phyloP scores from a whole-genome alignment of 1,140 invertebrate species.

The Sinella curviseta region DNA sequence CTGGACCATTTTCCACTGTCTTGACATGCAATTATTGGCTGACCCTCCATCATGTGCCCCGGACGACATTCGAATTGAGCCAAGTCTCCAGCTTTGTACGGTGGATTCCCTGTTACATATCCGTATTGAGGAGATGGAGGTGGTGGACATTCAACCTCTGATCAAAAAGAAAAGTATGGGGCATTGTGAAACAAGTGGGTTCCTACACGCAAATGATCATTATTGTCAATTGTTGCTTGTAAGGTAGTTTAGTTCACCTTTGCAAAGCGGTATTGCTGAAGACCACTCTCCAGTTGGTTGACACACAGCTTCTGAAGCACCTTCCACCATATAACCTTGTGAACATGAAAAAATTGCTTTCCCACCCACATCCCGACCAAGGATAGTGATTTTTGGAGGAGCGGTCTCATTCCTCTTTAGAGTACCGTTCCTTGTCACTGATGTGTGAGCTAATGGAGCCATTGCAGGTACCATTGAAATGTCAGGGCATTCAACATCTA shows the following conservation, averaged over 20 bases:
- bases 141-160: conserved; percentile 74
- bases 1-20: conserved; percentile 85
- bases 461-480: conserved; percentile 46
- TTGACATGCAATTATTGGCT: conserved; percentile 79
- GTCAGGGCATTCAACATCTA: conserved; percentile 48
- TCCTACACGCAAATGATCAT: neutral
- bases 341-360: conserved; percentile 76
- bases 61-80: conserved; percentile 82
- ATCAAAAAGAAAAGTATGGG: neutral
- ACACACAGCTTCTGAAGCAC: conserved; percentile 72
- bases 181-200: neutral
- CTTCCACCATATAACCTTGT: conserved; percentile 73
- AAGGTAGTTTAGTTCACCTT: neutral
- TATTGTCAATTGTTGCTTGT: neutral
- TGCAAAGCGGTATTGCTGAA: conserved; percentile 32
- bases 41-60: conserved; percentile 83
- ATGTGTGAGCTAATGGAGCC: conserved; percentile 38
- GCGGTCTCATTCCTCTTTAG: conserved; percentile 44
- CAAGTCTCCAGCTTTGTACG: conserved; percentile 77
- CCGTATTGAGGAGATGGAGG: conserved; percentile 72
- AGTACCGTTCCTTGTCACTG: conserved; percentile 39
- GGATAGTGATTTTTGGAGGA: conserved; percentile 56
- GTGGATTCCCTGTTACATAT: conserved; percentile 69
- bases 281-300: conserved; percentile 78
- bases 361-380: conserved; percentile 74